Evolutionary conservation across 2,888 invertebrate species (phyloP).

Genomic region (Plebejus argus): DNA sequence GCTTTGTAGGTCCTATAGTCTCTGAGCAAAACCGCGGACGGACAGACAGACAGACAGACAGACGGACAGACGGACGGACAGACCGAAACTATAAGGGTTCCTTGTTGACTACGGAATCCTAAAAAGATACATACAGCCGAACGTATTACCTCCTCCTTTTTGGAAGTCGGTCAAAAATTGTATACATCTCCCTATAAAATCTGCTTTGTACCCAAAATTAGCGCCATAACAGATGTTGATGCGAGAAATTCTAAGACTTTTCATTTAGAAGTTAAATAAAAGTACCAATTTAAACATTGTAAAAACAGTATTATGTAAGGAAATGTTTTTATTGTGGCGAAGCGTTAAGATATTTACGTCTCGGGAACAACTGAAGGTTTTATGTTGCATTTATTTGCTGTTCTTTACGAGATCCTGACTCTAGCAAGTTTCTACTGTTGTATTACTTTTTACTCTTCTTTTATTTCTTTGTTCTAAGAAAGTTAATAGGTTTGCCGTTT

Average conservation of each 20-base stretch:
- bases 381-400: slow-evolving; percentile 29
- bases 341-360: slow-evolving; percentile 30
- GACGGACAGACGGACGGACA: no score
- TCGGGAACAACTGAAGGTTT: slow-evolving; percentile 27
- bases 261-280: not conserved
- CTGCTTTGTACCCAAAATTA: not conserved
- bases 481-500: slow-evolving; percentile 26
- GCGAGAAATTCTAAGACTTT: not conserved
- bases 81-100: no score
- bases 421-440: slow-evolving; percentile 11
- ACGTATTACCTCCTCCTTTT: no score
- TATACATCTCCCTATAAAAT: no score
- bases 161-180: no score
- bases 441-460: slow-evolving; percentile 12
- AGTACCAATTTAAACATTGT: slow-evolving; percentile 18
- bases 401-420: slow-evolving; percentile 28
- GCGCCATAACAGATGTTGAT: not conserved
- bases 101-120: no score
- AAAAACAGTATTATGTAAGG: slow-evolving; percentile 21
- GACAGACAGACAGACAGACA: no score
- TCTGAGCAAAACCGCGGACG: no score
- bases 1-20: no score
- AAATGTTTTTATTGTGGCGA: slow-evolving; percentile 25
- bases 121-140: no score
- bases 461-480: slow-evolving; percentile 11